Percentiles rank a stretch among this genome's conserved stretches.
Evolutionary conservation across 2,797 vertebrate species (phyloP).

Genomic region (Sebastes vulpes): DNA sequence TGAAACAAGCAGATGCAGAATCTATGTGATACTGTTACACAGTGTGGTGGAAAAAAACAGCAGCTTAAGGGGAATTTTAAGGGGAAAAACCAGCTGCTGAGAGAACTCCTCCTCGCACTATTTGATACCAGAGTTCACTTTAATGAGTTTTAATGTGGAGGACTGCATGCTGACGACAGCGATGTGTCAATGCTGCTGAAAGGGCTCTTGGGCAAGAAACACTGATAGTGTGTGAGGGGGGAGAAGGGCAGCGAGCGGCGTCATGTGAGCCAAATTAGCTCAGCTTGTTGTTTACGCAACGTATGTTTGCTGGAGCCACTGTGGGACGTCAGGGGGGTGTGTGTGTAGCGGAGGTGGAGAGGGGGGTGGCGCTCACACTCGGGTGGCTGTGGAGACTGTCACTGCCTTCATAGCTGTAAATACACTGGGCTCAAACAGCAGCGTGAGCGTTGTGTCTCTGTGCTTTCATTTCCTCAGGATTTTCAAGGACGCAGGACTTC

Average conservation of each 20-base stretch:
- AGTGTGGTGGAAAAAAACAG: background rate
- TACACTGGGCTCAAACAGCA: constrained; percentile 36
- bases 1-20: background rate
- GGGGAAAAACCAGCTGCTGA: constrained; percentile 9
- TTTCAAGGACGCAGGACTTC: background rate
- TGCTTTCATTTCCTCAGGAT: constrained; percentile 19
- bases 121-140: constrained; percentile 8
- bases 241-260: constrained; percentile 8
- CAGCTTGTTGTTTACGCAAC: constrained; percentile 78
- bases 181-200: constrained; percentile 39
- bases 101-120: background rate
- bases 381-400: constrained; percentile 55
- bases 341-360: background rate
- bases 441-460: background rate
- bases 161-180: constrained; percentile 29
- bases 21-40: background rate
- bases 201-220: constrained; percentile 30
- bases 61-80: constrained; percentile 15
- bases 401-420: constrained; percentile 48
- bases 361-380: constrained; percentile 13
- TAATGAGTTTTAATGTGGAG: constrained; percentile 44
- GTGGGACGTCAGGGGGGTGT: constrained; percentile 50
- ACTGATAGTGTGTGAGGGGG: constrained; percentile 19
- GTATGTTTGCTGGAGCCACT: constrained; percentile 68
- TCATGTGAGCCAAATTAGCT: constrained; percentile 82